phyloP scores from a whole-genome alignment of 2,113 vertebrate genomes.

The Lethenteron reissneri region DNA sequence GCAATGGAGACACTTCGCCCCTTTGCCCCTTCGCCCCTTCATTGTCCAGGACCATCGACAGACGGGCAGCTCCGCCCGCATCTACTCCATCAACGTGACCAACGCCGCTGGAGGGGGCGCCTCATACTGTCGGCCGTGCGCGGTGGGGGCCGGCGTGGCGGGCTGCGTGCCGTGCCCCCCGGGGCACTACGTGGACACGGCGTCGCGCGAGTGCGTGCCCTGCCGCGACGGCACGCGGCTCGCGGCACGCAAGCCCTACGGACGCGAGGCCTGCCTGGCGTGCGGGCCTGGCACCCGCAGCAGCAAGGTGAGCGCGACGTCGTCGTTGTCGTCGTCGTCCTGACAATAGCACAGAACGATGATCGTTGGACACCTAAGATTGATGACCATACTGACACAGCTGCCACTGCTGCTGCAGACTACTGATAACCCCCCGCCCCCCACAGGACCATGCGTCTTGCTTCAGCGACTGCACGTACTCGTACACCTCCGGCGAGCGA shows the following conservation, averaged over 20 bases:
- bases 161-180: slow-evolving; percentile 66
- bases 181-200: slow-evolving; percentile 62
- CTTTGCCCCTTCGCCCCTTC: not conserved
- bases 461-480: slow-evolving; percentile 65
- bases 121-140: slow-evolving; percentile 53
- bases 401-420: too few species aligned
- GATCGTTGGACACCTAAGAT: too few species aligned
- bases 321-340: too few species aligned
- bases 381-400: too few species aligned
- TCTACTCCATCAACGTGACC: slow-evolving; percentile 60
- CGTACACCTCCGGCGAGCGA: slow-evolving; percentile 34
- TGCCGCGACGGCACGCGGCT: slow-evolving; percentile 56
- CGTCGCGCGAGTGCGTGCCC: slow-evolving; percentile 51
- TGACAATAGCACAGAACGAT: too few species aligned
- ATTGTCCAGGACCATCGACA: slow-evolving; percentile 37
- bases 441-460: slow-evolving; percentile 62
- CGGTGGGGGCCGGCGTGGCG: slow-evolving; percentile 35
- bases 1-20: not conserved
- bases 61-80: slow-evolving; percentile 55
- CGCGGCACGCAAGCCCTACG: slow-evolving; percentile 41
- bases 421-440: too few species aligned
- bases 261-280: slow-evolving; percentile 42
- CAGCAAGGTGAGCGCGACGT: slow-evolving; percentile 30
- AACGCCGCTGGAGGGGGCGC: slow-evolving; percentile 62
- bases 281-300: slow-evolving; percentile 67